Evolutionary conservation across 2,888 invertebrate species (phyloP).

Genomic region (Ptychoptera albimana): DNA sequence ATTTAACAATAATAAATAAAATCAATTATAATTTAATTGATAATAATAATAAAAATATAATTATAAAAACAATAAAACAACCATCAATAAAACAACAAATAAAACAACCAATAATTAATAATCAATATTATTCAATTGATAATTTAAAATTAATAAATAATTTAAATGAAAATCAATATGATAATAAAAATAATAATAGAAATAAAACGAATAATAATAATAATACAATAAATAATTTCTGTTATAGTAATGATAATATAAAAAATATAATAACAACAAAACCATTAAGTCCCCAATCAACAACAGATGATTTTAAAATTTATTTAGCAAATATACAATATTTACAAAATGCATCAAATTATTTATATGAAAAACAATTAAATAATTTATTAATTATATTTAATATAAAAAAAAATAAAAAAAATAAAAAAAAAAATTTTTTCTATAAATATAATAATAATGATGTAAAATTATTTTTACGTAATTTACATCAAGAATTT

Average conservation of each 20-base stretch:
- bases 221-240: no score
- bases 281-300: constrained; percentile 46
- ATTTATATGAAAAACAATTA: constrained; percentile 42
- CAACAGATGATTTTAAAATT: constrained; percentile 51
- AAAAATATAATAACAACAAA: constrained; percentile 43
- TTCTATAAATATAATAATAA: constrained; percentile 37
- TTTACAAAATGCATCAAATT: constrained; percentile 51
- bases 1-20: constrained; percentile 14
- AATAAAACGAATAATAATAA: no score
- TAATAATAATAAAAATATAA: no score
- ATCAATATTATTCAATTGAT: no score
- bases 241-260: background rate
- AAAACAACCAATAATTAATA: no score
- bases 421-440: constrained; percentile 6
- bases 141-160: no score
- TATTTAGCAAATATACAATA: constrained; percentile 59
- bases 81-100: no score
- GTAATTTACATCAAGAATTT: constrained; percentile 71
- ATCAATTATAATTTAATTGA: no score
- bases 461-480: constrained; percentile 42
- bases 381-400: constrained; percentile 37
- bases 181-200: no score
- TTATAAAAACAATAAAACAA: no score
- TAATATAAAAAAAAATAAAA: constrained; percentile 14
- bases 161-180: no score